Evolutionary conservation across 2,113 vertebrate genomes (phyloP).

Genomic region (Catharus bicknelli): DNA sequence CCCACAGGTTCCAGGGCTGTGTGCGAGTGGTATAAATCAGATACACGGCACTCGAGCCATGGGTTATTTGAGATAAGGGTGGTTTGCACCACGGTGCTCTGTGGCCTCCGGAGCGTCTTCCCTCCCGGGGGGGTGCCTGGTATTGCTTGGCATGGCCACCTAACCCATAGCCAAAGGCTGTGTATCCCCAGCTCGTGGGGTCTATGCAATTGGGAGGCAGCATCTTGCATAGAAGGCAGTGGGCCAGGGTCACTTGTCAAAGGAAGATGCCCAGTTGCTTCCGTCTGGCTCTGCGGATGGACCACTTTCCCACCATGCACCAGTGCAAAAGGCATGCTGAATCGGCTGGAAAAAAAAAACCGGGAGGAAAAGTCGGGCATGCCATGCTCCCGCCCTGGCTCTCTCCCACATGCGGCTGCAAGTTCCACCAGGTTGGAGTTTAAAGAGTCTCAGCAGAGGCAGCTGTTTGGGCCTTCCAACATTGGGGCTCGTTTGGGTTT

Average conservation of each 20-base stretch:
- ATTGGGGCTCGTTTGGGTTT: slow-evolving; percentile 32
- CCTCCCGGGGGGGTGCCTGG: slow-evolving; percentile 32
- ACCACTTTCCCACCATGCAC: slow-evolving; percentile 73
- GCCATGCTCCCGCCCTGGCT: slow-evolving; percentile 77
- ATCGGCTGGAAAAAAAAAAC: slow-evolving; percentile 61
- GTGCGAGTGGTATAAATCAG: slow-evolving; percentile 80
- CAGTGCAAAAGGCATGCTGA: slow-evolving; percentile 75
- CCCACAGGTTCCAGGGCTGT: slow-evolving; percentile 77
- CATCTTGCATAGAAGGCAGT: slow-evolving; percentile 70
- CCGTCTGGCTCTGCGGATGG: slow-evolving; percentile 73
- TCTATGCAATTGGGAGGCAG: slow-evolving; percentile 69
- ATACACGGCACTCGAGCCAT: slow-evolving; percentile 74
- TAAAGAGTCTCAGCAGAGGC: slow-evolving; percentile 83
- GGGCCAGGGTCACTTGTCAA: slow-evolving; percentile 65
- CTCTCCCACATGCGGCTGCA: slow-evolving; percentile 77
- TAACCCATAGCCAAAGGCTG: slow-evolving; percentile 70
- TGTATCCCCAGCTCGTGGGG: slow-evolving; percentile 70
- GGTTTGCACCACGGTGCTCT: neutral
- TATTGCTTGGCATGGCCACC: slow-evolving; percentile 23
- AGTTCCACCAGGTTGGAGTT: slow-evolving; percentile 78
- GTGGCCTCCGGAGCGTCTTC: slow-evolving; percentile 25
- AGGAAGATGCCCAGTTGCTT: slow-evolving; percentile 76
- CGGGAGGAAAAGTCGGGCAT: slow-evolving; percentile 72
- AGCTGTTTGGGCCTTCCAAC: slow-evolving; percentile 74
- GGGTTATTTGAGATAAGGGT: slow-evolving; percentile 49